phyloP scores from a whole-genome alignment of 37 sponge, comb jelly and placozoan genomes.

The Sycon ciliatum region DNA sequence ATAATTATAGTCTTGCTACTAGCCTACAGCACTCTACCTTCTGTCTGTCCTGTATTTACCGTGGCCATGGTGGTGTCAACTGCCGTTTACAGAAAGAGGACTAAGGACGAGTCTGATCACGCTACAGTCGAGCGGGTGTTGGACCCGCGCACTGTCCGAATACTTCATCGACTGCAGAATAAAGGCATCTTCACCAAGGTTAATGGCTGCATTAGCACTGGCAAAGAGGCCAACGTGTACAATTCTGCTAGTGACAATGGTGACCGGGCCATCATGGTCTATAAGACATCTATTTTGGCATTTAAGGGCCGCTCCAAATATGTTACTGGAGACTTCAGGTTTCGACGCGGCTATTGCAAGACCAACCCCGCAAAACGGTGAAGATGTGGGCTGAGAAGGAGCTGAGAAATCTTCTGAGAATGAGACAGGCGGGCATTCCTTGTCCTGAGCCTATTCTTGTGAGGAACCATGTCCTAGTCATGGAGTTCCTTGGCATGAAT shows the following conservation, averaged over 20 bases:
- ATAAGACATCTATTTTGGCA: slow-evolving; percentile 95
- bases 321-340: slow-evolving; percentile 93
- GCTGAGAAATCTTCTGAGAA: slow-evolving; percentile 91
- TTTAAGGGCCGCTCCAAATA: slow-evolving; percentile 97
- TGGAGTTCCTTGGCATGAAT: too few species aligned
- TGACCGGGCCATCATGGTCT: too few species aligned
- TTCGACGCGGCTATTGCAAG: slow-evolving; percentile 79
- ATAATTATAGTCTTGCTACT: too few species aligned
- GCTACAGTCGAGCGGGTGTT: slow-evolving; percentile 83
- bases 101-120: slow-evolving; percentile 77
- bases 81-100: too few species aligned
- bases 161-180: slow-evolving; percentile 81
- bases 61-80: too few species aligned
- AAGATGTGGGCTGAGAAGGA: slow-evolving; percentile 97
- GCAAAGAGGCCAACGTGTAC: slow-evolving; percentile 76
- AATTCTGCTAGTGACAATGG: too few species aligned
- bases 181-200: slow-evolving; percentile 53
- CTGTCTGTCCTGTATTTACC: too few species aligned
- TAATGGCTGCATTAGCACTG: slow-evolving; percentile 93
- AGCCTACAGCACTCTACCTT: too few species aligned
- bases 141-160: slow-evolving; percentile 92
- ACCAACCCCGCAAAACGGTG: slow-evolving; percentile 99
- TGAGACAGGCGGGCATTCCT: too few species aligned
- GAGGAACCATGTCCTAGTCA: too few species aligned
- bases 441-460: too few species aligned